A percentile compares a stretch with the other conserved stretches of the same genome.
Evolutionary conservation across 2,797 vertebrate species (phyloP).

Genomic region (Calcarius lapponicus): DNA sequence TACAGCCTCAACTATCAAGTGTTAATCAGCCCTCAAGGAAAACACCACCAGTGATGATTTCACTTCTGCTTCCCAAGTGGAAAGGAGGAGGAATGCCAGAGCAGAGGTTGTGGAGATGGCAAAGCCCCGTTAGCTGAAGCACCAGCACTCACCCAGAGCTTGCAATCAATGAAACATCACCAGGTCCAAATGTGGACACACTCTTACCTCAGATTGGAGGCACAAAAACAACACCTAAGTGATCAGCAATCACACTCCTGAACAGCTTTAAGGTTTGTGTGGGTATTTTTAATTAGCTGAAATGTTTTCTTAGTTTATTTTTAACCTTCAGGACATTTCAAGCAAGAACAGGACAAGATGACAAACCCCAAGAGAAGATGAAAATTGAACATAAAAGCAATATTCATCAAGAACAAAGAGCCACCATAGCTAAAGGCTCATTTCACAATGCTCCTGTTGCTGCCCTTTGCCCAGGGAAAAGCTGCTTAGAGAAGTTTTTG

Average conservation of each 20-base stretch:
- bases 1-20: neutral
- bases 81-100: conserved; percentile 1
- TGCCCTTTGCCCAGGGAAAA: conserved; percentile 23
- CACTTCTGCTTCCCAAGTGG: neutral
- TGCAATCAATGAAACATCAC: neutral
- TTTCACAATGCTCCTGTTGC: neutral
- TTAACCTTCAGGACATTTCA: neutral
- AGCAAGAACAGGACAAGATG: neutral
- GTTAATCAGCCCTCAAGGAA: neutral
- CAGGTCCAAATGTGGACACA: neutral
- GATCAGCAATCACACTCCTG: neutral
- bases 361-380: neutral
- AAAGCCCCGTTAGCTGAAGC: conserved; percentile 32
- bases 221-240: neutral
- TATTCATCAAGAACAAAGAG: neutral
- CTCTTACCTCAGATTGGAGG: conserved; percentile 1
- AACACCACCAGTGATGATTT: neutral
- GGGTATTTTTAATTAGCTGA: neutral
- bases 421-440: neutral
- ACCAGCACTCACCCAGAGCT: neutral
- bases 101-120: neutral
- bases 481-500: neutral
- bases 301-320: neutral
- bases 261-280: neutral
- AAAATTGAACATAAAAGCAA: neutral